Percentiles rank a stretch among this genome's conserved stretches.
Evolutionary conservation across 2,113 vertebrate genomes (phyloP).

Genomic region (Verasper variegatus): DNA sequence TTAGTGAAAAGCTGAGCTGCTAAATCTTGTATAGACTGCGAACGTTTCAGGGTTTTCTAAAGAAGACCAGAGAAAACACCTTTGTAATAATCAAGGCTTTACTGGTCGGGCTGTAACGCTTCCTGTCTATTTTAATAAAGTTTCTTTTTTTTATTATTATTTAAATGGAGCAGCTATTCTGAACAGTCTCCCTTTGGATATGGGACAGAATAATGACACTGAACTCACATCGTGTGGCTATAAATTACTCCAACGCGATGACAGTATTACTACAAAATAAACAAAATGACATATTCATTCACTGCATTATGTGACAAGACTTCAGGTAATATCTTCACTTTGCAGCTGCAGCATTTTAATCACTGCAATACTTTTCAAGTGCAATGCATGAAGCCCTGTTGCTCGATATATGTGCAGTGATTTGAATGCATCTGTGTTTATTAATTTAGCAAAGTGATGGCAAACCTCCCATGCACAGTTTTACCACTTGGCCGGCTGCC

Average conservation of each 20-base stretch:
- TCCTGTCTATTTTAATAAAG: conserved; percentile 44
- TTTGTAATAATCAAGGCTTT: background rate
- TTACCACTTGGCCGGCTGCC: conserved; percentile 20
- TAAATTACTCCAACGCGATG: conserved; percentile 1
- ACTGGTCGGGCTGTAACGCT: background rate
- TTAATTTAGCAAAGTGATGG: background rate
- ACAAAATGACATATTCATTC: background rate
- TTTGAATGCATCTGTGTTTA: background rate
- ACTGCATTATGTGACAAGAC: background rate
- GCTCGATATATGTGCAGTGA: background rate
- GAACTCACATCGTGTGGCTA: conserved; percentile 16
- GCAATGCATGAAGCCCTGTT: background rate
- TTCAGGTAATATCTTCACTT: background rate
- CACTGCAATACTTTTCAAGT: background rate
- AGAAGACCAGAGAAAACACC: too few relatives aligned
- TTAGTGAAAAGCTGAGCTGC: too few relatives aligned
- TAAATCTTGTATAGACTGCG: too few relatives aligned
- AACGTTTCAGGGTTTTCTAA: too few relatives aligned
- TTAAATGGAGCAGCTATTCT: conserved; percentile 51
- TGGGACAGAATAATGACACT: conserved; percentile 41
- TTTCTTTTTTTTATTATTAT: background rate
- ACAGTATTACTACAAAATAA: conserved; percentile 1
- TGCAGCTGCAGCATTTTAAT: background rate
- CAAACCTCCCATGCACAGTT: conserved; percentile 21
- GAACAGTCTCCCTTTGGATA: conserved; percentile 22